phyloP scores from a whole-genome alignment of 2,113 vertebrate genomes.

The Coptodon bakossiorum region DNA sequence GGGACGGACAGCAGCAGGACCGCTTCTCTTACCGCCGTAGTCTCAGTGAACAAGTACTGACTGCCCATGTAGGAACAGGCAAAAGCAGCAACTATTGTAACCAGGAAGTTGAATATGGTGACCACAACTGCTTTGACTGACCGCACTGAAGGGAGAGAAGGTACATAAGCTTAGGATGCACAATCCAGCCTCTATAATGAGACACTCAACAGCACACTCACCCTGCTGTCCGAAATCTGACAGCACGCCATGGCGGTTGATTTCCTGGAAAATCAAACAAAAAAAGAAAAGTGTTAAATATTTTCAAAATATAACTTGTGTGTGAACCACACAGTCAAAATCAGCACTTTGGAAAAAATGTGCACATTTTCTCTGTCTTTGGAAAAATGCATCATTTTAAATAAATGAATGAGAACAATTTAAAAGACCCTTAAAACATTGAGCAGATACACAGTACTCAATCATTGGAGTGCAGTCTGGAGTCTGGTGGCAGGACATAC shows the following conservation, averaged over 20 bases:
- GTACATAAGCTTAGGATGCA: background rate
- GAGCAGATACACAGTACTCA: too few relatives aligned
- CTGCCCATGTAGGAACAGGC: conserved; percentile 91
- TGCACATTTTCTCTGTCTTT: background rate
- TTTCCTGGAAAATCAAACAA: conserved; percentile 62
- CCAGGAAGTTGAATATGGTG: conserved; percentile 91
- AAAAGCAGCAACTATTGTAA: conserved; percentile 87
- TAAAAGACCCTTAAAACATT: too few relatives aligned
- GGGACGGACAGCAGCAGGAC: background rate
- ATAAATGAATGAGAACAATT: background rate
- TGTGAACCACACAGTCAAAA: background rate
- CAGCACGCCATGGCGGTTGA: conserved; percentile 67
- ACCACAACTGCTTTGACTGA: conserved; percentile 82
- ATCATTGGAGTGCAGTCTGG: too few relatives aligned
- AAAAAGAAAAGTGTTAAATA: background rate
- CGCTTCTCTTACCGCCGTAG: conserved; percentile 73
- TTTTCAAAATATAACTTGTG: background rate
- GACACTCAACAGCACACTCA: conserved; percentile 28
- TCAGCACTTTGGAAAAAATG: background rate
- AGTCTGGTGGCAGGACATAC: too few relatives aligned
- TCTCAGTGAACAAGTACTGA: conserved; percentile 90
- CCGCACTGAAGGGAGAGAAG: conserved; percentile 71
- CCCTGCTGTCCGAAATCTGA: conserved; percentile 88
- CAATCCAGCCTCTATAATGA: background rate
- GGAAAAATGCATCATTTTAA: background rate